These are phyloP conservation scores for Sphaeramia orbicularis DNA, from an alignment of 2,797 vertebrate genomes.

Conservation along the genomic window DNA sequence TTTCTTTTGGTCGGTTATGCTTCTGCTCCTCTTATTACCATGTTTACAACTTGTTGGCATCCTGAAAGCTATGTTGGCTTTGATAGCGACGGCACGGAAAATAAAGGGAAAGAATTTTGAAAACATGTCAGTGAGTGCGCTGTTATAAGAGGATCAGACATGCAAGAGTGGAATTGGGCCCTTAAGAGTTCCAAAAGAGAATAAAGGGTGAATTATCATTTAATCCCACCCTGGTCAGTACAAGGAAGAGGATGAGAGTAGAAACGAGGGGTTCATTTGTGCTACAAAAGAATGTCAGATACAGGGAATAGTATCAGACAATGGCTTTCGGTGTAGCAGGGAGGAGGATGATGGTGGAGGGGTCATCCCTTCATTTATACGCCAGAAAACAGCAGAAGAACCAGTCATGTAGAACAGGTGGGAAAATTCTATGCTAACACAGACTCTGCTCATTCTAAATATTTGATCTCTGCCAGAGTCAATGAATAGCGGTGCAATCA, in stretches of 20 bases:
- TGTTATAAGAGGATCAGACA: slow-evolving; percentile 85
- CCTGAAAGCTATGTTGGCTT: slow-evolving; percentile 54
- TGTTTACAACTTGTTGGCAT: slow-evolving; percentile 71
- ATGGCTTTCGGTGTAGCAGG: slow-evolving; percentile 48
- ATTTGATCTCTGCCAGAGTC: slow-evolving; percentile 36
- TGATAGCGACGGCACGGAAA: slow-evolving; percentile 45
- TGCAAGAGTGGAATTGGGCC: slow-evolving; percentile 79
- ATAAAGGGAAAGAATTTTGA: slow-evolving; percentile 69
- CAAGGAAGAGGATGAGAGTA: slow-evolving; percentile 50
- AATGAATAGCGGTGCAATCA: slow-evolving; percentile 1
- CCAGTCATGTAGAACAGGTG: slow-evolving; percentile 39
- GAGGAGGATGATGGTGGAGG: slow-evolving; percentile 25
- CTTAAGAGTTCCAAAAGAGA: slow-evolving; percentile 77
- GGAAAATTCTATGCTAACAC: slow-evolving; percentile 27
- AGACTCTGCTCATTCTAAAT: slow-evolving; percentile 30
- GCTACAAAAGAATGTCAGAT: slow-evolving; percentile 52
- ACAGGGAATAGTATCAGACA: slow-evolving; percentile 54
- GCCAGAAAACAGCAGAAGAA: slow-evolving; percentile 34
- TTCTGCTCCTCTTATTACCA: slow-evolving; percentile 60
- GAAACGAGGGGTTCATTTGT: slow-evolving; percentile 60
- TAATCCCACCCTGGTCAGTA: slow-evolving; percentile 75
- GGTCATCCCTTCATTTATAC: slow-evolving; percentile 33
- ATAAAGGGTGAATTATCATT: slow-evolving; percentile 81
- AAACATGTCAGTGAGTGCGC: slow-evolving; percentile 69
- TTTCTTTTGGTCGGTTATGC: slow-evolving; percentile 43